These are phyloP conservation scores for Heteronetta atricapilla DNA, from an alignment of 2,113 vertebrate species.

Conservation along the genomic window DNA sequence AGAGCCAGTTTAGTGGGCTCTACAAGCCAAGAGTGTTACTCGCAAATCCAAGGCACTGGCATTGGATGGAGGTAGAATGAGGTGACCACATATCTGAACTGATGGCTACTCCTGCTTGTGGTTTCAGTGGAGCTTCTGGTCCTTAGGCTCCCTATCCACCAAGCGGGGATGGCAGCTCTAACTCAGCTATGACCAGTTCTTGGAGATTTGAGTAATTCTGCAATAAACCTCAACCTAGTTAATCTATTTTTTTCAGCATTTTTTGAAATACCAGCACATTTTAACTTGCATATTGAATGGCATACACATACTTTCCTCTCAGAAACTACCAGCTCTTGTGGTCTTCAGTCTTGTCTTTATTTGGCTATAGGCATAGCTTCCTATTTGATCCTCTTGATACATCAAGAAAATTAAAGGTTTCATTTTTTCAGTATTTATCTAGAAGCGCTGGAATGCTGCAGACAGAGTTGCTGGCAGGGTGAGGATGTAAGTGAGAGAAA, in stretches of 20 bases:
- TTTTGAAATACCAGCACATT: neutral
- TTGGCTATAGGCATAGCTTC: neutral
- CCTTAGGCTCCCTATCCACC: neutral
- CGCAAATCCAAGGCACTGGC: neutral
- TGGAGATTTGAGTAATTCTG: neutral
- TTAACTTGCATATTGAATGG: neutral
- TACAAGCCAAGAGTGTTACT: neutral
- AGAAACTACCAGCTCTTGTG: neutral
- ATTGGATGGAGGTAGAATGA: neutral
- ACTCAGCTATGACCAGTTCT: neutral
- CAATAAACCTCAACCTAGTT: neutral
- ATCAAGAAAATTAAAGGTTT: neutral
- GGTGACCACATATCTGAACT: neutral
- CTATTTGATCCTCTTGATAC: fast-evolving
- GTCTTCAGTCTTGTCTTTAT: neutral
- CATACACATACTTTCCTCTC: neutral
- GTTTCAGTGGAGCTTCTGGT: neutral
- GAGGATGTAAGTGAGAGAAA: neutral
- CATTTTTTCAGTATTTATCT: neutral
- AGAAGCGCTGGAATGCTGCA: neutral
- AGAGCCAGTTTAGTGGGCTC: neutral
- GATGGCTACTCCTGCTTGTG: fast-evolving
- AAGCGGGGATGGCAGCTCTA: neutral
- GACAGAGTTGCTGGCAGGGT: neutral
- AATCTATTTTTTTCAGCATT: neutral